Evolutionary conservation across 1,140 invertebrate species (phyloP).

Genomic region (Arion vulgaris): DNA sequence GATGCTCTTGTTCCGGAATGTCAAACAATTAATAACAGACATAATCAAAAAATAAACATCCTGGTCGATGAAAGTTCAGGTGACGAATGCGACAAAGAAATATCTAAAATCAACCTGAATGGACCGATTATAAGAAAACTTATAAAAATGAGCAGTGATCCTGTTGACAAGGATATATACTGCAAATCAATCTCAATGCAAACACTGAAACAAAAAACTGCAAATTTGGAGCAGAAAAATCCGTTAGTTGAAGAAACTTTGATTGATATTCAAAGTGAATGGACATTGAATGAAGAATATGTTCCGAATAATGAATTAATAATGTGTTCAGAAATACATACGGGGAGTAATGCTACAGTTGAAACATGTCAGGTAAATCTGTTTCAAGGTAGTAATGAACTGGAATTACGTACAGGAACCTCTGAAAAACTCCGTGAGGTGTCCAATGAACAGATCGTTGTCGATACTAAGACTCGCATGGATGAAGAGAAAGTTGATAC

Average conservation of each 20-base stretch:
- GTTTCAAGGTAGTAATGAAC: too few relatives aligned
- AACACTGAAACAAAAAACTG: not conserved
- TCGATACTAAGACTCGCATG: not conserved
- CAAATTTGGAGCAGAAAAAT: not conserved
- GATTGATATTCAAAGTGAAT: not conserved
- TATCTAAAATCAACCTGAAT: not conserved
- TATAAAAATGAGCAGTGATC: constrained; percentile 29
- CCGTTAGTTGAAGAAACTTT: not conserved
- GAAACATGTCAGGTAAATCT: too few relatives aligned
- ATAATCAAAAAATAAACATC: too few relatives aligned
- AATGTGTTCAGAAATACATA: too few relatives aligned
- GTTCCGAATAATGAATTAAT: too few relatives aligned
- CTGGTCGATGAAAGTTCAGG: too few relatives aligned
- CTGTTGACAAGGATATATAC: constrained; percentile 29
- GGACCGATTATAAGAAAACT: not conserved
- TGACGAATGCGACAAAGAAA: too few relatives aligned
- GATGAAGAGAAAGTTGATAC: not conserved
- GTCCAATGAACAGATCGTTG: not conserved
- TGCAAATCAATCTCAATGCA: not conserved
- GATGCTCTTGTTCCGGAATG: not conserved
- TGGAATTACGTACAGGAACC: too few relatives aligned
- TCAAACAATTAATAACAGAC: not conserved
- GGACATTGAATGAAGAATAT: not conserved
- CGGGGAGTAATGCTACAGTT: too few relatives aligned
- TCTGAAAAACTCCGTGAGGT: not conserved